phyloP scores from a whole-genome alignment of 2,888 invertebrate species.

The Caenorhabditis sinica region DNA sequence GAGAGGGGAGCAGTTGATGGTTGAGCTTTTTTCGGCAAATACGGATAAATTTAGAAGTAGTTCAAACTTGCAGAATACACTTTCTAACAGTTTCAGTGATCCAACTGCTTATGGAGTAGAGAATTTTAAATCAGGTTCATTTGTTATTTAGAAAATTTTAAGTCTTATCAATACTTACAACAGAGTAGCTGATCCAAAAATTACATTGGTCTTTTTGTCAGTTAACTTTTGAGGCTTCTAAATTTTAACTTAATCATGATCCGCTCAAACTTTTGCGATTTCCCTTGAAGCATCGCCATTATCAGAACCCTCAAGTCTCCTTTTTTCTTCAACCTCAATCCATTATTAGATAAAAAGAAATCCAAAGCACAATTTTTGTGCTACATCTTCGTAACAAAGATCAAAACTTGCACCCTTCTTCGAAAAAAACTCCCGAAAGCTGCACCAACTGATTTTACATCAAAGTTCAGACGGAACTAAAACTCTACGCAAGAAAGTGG shows the following conservation, averaged over 20 bases:
- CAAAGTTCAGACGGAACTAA: slow-evolving; percentile 49
- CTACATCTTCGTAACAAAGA: slow-evolving; percentile 15
- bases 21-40: background rate
- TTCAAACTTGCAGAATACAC: background rate
- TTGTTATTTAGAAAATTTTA: no score
- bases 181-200: no score
- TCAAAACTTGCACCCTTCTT: background rate
- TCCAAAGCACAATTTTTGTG: background rate
- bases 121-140: no score
- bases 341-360: background rate
- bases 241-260: no score
- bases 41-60: background rate
- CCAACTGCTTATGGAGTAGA: no score
- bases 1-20: background rate
- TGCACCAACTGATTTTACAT: background rate
- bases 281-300: no score
- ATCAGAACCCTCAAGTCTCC: background rate
- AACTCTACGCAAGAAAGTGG: slow-evolving; percentile 5
- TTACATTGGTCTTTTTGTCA: no score
- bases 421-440: background rate
- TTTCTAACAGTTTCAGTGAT: no score
- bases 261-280: no score
- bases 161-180: no score
- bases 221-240: no score
- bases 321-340: background rate